Base-by-base conservation (phyloP, 2,888 invertebrate genomes). In the Augochlorella aurata region DNA sequence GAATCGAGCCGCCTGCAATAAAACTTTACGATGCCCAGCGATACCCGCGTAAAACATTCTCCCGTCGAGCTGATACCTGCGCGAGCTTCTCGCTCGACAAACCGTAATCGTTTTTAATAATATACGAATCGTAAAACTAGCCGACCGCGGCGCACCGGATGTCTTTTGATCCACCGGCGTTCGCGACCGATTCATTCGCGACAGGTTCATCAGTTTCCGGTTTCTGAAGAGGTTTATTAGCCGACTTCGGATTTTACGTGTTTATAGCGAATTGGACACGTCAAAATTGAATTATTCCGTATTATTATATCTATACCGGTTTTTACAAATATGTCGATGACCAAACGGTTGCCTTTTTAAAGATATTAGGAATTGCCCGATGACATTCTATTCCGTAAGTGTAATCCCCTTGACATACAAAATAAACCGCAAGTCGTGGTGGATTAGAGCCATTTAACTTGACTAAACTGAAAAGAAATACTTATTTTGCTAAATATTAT, bases 81-180 rank as follows among this genome's bases (percentile, higher is more conserved):
- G 76, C 61, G 74, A 76, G 72, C 66, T 77, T 71, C 75, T 65
- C 77, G 78, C 73, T 87, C 87, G 85, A 87, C 87, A 87, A 85
- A 85, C 85, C 75, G 81, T 87, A 87, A 87, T 87, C 85, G 79
- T 78, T 79, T 85, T 86, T 83, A 87, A 85, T 87, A 87, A 85
- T 83, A 79, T 65, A 74, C 68, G 70, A 75, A 78, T 85, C 83
- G 47, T 85, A 87, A 87, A 87, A 77, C 63, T 68, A 67, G 77
- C n/a, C 68, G 69, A 44, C 21, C 74, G 58, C 73, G 58, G 54
- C 50, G 71, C 45, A 45, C 65, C 77, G 65, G 74, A 50, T 82
- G 70, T 74, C 74, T 74, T 83, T 78, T 74, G 83, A 82, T 83
- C 76, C 45, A 18, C 52, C 75, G 54, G 69, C 29, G 21, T 14